A percentile compares a stretch with the other conserved stretches of the same genome.
phyloP scores from a whole-genome alignment of 2,888 invertebrate species.

The Parthenolecanium corni region DNA sequence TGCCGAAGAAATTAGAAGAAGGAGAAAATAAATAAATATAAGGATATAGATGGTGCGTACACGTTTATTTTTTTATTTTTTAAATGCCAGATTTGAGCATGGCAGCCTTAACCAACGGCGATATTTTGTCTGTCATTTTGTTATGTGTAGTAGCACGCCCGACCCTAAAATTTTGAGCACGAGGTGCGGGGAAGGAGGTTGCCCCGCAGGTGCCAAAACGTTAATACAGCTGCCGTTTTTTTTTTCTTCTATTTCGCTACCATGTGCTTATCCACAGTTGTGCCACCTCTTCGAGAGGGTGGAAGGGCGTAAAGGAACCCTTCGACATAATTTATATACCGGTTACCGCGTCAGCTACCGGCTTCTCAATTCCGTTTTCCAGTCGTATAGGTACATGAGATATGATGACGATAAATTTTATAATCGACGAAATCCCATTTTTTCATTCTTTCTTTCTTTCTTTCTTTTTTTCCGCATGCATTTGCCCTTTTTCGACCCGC shows the following conservation, averaged over 20 bases:
- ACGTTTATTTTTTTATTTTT: too few relatives aligned
- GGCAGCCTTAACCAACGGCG: constrained; percentile 7
- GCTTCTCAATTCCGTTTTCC: constrained; percentile 12
- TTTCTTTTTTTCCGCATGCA: not conserved
- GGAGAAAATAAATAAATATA: too few relatives aligned
- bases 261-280: constrained; percentile 4
- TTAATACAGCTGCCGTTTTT: constrained; percentile 12
- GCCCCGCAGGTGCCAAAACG: constrained; percentile 21
- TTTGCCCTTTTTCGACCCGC: too few relatives aligned
- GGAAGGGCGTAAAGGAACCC: constrained; percentile 11
- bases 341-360: constrained; percentile 18
- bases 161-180: not conserved
- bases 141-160: constrained; percentile 15
- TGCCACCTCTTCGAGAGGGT: constrained; percentile 9
- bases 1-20: too few relatives aligned
- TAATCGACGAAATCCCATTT: too few relatives aligned
- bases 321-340: constrained; percentile 19
- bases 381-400: too few relatives aligned
- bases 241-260: constrained; percentile 1
- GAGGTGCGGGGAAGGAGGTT: constrained; percentile 11
- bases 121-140: constrained; percentile 22
- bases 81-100: not conserved
- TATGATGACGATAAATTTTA: too few relatives aligned
- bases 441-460: not conserved
- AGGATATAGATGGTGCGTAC: too few relatives aligned